phyloP scores from a whole-genome alignment of 2,113 vertebrate species.

The Andinoacara biseriatus region DNA sequence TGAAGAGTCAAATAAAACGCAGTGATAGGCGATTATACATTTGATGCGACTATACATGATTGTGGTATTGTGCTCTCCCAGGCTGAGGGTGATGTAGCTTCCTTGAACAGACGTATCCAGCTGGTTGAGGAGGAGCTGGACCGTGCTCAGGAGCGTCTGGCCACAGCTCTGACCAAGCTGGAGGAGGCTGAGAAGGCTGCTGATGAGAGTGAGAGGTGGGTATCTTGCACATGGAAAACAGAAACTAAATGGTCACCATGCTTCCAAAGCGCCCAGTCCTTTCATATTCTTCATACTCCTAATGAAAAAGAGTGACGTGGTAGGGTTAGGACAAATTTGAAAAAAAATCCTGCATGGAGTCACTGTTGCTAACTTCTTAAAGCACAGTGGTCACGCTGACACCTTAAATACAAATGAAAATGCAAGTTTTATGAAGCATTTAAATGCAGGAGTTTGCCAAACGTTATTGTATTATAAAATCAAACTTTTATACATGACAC shows the following conservation, averaged over 20 bases:
- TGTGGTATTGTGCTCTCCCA: slow-evolving; percentile 55
- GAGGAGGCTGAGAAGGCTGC: slow-evolving; percentile 99
- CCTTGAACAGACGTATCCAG: slow-evolving; percentile 98
- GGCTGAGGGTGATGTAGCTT: slow-evolving; percentile 97
- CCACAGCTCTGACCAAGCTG: slow-evolving; percentile 96
- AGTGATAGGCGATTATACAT: neutral
- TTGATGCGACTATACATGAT: neutral
- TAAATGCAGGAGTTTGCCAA: neutral
- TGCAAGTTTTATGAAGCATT: neutral
- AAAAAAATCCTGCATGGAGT: neutral
- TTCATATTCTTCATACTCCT: neutral
- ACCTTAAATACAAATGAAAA: neutral
- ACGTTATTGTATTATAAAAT: neutral
- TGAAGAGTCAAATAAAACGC: neutral
- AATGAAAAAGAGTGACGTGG: neutral
- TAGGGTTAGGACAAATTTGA: neutral
- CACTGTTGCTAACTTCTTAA: neutral
- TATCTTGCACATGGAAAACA: neutral
- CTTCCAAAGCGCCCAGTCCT: neutral
- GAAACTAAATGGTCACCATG: neutral
- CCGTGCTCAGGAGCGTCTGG: slow-evolving; percentile 96
- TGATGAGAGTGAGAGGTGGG: slow-evolving; percentile 97
- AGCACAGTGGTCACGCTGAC: neutral
- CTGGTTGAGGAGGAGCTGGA: slow-evolving; percentile 99
- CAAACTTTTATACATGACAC: neutral